These are phyloP conservation scores for Protonibea diacanthus DNA, from an alignment of 2,797 vertebrate species.

Conservation along the genomic window DNA sequence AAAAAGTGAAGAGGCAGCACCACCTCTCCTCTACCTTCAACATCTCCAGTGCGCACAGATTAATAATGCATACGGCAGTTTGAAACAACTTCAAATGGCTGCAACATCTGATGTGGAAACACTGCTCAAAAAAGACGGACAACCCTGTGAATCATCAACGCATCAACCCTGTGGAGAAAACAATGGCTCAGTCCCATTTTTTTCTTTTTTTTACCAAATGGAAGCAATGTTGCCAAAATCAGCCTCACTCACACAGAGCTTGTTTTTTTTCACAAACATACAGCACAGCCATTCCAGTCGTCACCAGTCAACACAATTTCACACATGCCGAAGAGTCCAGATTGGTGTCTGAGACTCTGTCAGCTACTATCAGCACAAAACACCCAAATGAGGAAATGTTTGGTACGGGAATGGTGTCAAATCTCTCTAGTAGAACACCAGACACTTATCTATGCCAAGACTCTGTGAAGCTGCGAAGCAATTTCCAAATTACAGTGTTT, in stretches of 20 bases:
- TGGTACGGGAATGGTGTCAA: constrained; percentile 15
- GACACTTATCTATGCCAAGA: constrained; percentile 9
- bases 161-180: constrained; percentile 19
- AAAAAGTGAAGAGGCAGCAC: constrained; percentile 26
- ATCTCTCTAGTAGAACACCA: constrained; percentile 15
- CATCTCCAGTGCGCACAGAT: background rate
- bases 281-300: background rate
- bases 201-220: constrained; percentile 29
- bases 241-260: constrained; percentile 12
- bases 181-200: constrained; percentile 7
- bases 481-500: constrained; percentile 7
- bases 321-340: constrained; percentile 13
- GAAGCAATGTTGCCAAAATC: constrained; percentile 12
- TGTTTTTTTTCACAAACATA: constrained; percentile 17
- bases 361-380: constrained; percentile 19
- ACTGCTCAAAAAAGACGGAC: background rate
- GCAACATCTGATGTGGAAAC: constrained; percentile 23
- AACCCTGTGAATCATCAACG: constrained; percentile 13
- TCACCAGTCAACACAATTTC: constrained; percentile 36
- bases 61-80: constrained; percentile 35
- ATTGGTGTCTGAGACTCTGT: constrained; percentile 25
- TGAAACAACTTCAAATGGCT: constrained; percentile 23
- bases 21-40: constrained; percentile 26
- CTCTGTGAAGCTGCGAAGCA: constrained; percentile 18
- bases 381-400: background rate